Base-by-base conservation (phyloP, 2,888 invertebrate species). In the Taenaris catops region DNA sequence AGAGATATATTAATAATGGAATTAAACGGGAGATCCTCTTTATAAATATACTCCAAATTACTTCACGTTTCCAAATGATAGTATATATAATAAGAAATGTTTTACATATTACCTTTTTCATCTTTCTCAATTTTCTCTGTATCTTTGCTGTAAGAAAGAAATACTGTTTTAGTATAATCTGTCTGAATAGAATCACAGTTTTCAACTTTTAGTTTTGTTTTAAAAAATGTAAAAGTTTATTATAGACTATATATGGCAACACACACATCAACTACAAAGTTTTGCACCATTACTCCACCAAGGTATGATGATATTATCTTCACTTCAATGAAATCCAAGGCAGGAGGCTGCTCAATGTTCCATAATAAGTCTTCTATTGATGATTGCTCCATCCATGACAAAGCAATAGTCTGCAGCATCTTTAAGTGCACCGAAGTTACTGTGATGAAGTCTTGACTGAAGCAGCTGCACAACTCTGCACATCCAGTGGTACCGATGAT, bases 261-360 rank as follows among this genome's bases (percentile, higher is more conserved):
- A 44, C 48, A 52, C 49, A 48, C 49, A 51, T 73, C 74, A 62
- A 53, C 86, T 86, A 87, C 87, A 87, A 87, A 87, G 87, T 86
- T 87, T 87, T 87, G 87, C 87, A 87, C 87, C 84, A 63, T 54
- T 61, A 63, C 58, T 73, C 65, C 70, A 63, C 52, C 42, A n/a
- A 23, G 17, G 17, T 11, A 4, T 5, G 5, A 23, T 11, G 16
- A 2, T 14, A 10, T 9, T 16, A 7, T 17, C 9, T 23, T n/a
- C 4, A 6, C 31, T 31, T 31, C 31, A 7, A 4, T 16, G 31
- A 16, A 16, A 23, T 29, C 28, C 28, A 8, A 20, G 28, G 12
- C 11, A 4, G 12, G 16, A 10, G 4, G 31, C 14, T 9, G 4
- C 20, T 6, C 8, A 14, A 10, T 6, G 20, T 12, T 12, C 3